Evolutionary conservation across 92 coral and sea anemone genomes (phyloP).

Genomic region (Porites divaricata): DNA sequence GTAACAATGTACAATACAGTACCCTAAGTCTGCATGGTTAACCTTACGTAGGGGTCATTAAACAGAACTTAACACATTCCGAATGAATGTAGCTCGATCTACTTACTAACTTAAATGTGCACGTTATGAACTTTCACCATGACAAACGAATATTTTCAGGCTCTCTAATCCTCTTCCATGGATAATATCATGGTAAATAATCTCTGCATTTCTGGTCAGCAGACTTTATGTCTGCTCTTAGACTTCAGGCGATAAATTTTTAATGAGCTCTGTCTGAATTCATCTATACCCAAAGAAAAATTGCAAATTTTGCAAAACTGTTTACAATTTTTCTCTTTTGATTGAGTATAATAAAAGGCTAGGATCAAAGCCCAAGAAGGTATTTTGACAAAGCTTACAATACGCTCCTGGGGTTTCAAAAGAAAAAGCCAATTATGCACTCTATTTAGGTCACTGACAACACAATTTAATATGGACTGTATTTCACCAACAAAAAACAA

Average conservation of each 20-base stretch:
- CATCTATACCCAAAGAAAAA: conserved; percentile 51
- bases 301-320: conserved; percentile 62
- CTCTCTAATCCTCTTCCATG: conserved; percentile 14
- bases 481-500: conserved; percentile 19
- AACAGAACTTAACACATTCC: conserved; percentile 16
- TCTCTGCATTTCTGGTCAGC: conserved; percentile 26
- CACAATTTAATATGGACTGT: not conserved
- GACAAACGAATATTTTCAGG: conserved; percentile 2
- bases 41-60: conserved; percentile 28
- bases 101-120: conserved; percentile 25
- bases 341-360: conserved; percentile 41
- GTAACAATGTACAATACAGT: not conserved
- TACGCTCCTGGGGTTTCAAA: conserved; percentile 36
- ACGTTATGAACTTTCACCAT: conserved; percentile 5
- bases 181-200: conserved; percentile 38
- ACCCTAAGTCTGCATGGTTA: conserved; percentile 23
- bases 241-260: conserved; percentile 72
- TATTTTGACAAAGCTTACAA: conserved; percentile 18
- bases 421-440: conserved; percentile 30
- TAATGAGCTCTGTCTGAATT: conserved; percentile 75
- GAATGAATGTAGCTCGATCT: not conserved
- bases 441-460: conserved; percentile 15
- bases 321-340: conserved; percentile 24
- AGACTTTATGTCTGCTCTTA: conserved; percentile 74
- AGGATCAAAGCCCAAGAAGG: not conserved